Percentiles rank a stretch among this genome's conserved stretches.
Evolutionary conservation across 1,140 invertebrate genomes (phyloP).

Genomic region (Phymorhynchus buccinoides): DNA sequence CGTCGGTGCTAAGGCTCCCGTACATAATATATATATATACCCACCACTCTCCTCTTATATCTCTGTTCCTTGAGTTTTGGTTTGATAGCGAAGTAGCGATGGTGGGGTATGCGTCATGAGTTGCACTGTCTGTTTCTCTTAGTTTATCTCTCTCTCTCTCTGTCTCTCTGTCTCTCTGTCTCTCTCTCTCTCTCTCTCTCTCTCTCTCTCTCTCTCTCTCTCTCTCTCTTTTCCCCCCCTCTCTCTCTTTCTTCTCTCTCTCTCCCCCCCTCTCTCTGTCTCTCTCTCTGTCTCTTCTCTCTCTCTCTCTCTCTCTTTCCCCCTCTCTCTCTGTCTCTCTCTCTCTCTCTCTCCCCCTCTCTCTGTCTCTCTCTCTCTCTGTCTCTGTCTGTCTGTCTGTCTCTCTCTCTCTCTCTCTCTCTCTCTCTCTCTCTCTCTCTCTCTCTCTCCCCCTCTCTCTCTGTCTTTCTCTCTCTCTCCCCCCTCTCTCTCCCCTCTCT

Average conservation of each 20-base stretch:
- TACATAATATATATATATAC: too few relatives aligned
- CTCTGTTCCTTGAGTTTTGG: too few relatives aligned
- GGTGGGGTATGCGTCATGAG: too few relatives aligned
- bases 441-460: neutral
- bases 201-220: constrained; percentile 11
- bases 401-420: too few relatives aligned
- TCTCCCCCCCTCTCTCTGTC: neutral
- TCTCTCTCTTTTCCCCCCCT: neutral
- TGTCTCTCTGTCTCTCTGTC: too few relatives aligned
- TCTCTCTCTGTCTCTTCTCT: neutral
- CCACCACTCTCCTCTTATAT: too few relatives aligned
- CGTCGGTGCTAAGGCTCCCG: too few relatives aligned
- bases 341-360: neutral
- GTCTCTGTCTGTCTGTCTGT: neutral
- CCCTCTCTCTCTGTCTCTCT: neutral
- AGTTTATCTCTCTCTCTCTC: too few relatives aligned
- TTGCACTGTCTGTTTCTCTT: neutral
- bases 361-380: too few relatives aligned
- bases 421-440: neutral
- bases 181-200: neutral
- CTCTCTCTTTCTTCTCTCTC: neutral
- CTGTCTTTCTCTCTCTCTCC: neutral
- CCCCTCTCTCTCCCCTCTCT: neutral
- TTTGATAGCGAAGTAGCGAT: too few relatives aligned
- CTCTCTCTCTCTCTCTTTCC: too few relatives aligned